Base-by-base conservation (phyloP, 2,797 vertebrate species). In the Lophotriccus pileatus region DNA sequence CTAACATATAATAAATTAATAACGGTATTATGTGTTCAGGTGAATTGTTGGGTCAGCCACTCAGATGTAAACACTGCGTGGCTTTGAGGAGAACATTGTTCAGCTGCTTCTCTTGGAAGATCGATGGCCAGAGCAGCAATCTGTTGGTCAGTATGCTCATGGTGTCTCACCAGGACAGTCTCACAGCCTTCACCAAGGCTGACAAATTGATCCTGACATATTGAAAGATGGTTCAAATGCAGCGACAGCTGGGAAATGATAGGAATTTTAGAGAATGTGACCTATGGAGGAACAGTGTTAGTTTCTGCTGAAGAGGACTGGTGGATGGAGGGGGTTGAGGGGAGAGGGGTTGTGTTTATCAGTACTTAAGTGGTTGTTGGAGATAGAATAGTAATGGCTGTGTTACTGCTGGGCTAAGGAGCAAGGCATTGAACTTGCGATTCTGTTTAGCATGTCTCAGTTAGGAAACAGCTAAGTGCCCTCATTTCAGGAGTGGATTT, bases 51-150 rank as follows among this genome's bases (percentile, higher is more conserved):
- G 32, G 34, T 83, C 21, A n/a, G 23, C 27, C 12, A 28, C 59
- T 81, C 8, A 7, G 14, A 13, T 46, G 27, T 32, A 36, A 76
- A 85, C 12, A 10, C 43, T 62, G 27, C 39, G 46, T 87, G 62
- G 20, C 69, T 89, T 72, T 66, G 58, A 50, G n/a, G 53, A 81
- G 27, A 60, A 34, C 12, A 27, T 49, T 55, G 18, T 68, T 72
- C 66, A 62, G 3, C 53, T 93, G 46, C 39, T 91, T 87, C 49
- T 78, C 28, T 21, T 39, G 36, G 66, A 84, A 88, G 84, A 53
- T 58, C 0, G 3, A 18, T 50, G 77, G 39, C 62, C 53, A 72
- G 52, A 84, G 80, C 46, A 75, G n/a, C 66, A 81, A 32, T 84
- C 49, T 77, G 36, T 47, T 70, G 89, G 68, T 83, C 75, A 80